These are phyloP conservation scores for Nyctibius bracteatus DNA, from an alignment of 2,113 vertebrate genomes.

Conservation along the genomic window DNA sequence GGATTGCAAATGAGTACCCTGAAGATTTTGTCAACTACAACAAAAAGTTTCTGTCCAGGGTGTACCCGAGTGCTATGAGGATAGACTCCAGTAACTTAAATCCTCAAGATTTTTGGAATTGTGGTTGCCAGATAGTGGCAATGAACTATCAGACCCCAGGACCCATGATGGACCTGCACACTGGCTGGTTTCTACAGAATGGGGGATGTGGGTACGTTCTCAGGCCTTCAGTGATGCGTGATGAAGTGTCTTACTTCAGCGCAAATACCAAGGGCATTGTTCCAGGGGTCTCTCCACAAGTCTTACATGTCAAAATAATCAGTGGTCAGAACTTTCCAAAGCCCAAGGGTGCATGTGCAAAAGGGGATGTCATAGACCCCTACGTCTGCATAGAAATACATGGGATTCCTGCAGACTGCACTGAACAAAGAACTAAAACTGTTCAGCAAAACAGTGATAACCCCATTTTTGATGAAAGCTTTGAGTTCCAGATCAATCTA, in stretches of 20 bases:
- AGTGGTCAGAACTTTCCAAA: constrained; percentile 97
- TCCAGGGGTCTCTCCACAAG: constrained; percentile 90
- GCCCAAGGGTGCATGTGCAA: constrained; percentile 94
- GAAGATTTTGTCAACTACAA: constrained; percentile 97
- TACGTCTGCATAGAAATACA: constrained; percentile 97
- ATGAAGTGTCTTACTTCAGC: constrained; percentile 95
- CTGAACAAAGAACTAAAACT: constrained; percentile 93
- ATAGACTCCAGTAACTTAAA: constrained; percentile 97
- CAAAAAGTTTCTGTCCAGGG: constrained; percentile 89
- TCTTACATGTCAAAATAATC: constrained; percentile 93
- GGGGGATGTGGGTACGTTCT: constrained; percentile 94
- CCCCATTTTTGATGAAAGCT: constrained; percentile 96
- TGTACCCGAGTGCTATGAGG: constrained; percentile 90
- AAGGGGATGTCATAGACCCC: constrained; percentile 96
- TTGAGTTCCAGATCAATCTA: constrained; percentile 96
- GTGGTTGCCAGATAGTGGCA: constrained; percentile 94
- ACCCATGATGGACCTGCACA: constrained; percentile 94
- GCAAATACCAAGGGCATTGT: constrained; percentile 94
- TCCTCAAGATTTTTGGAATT: constrained; percentile 97
- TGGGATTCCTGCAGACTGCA: constrained; percentile 93
- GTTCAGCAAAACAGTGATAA: constrained; percentile 95
- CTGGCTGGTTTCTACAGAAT: constrained; percentile 93
- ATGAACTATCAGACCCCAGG: constrained; percentile 97
- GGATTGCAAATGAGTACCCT: constrained; percentile 89
- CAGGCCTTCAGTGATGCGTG: constrained; percentile 91